Evolutionary conservation across 2,888 invertebrate genomes (phyloP).

Genomic region (Mamestra brassicae): DNA sequence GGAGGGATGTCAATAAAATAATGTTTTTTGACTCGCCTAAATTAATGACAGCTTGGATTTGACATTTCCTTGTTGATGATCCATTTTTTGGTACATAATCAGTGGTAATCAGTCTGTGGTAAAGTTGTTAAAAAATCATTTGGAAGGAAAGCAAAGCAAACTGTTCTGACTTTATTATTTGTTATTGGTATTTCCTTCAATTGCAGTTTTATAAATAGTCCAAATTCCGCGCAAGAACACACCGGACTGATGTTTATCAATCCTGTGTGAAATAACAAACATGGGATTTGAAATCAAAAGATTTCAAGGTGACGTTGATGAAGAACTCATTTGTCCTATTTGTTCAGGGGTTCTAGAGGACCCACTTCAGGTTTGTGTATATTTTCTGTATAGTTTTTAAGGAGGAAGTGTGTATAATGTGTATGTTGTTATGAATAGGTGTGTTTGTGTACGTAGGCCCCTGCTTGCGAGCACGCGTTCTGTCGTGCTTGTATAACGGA

Average conservation of each 20-base stretch:
- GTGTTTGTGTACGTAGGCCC: conserved; percentile 92
- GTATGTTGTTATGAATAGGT: conserved; percentile 26
- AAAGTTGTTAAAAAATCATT: conserved; percentile 39
- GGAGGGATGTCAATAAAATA: no score
- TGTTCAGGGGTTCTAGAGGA: conserved; percentile 98
- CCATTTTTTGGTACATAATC: neutral
- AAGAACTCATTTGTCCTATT: conserved; percentile 98
- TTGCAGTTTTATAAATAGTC: conserved; percentile 66
- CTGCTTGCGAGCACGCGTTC: conserved; percentile 98
- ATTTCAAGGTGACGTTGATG: conserved; percentile 98
- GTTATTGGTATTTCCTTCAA: conserved; percentile 73
- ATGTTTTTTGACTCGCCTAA: conserved; percentile 46
- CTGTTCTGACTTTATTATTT: conserved; percentile 65
- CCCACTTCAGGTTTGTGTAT: conserved; percentile 95
- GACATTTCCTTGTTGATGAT: conserved; percentile 22
- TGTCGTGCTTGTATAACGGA: conserved; percentile 98
- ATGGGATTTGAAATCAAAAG: conserved; percentile 99
- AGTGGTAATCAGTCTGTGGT: conserved; percentile 49
- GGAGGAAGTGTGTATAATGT: conserved; percentile 27
- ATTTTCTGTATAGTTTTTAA: conserved; percentile 22
- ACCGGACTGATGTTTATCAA: conserved; percentile 74
- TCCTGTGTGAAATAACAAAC: conserved; percentile 72
- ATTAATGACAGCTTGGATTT: conserved; percentile 20
- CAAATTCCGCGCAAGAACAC: conserved; percentile 59
- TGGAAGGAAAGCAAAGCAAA: conserved; percentile 58